Evolutionary conservation across 2,113 vertebrate species (phyloP).

Genomic region (Phainopepla nitens): DNA sequence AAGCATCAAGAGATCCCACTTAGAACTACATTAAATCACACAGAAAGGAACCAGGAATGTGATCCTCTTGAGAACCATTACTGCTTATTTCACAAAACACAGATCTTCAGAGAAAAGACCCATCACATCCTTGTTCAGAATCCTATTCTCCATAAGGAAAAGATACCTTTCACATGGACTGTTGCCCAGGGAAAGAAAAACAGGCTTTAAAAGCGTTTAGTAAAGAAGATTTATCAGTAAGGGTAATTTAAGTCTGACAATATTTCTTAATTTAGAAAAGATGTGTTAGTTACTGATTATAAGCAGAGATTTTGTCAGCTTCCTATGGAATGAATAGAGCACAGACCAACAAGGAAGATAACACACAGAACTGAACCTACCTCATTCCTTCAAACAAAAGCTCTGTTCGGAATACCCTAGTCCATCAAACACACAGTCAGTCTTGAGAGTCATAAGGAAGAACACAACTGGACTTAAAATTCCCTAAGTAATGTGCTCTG

Average conservation of each 20-base stretch:
- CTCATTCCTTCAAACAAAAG: background rate
- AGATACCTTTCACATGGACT: background rate
- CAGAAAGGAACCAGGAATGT: background rate
- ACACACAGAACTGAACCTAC: background rate
- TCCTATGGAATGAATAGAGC: fast-evolving
- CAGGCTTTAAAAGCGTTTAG: background rate
- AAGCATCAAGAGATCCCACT: background rate
- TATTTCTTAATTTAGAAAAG: background rate
- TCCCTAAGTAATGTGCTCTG: background rate
- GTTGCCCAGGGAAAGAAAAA: background rate
- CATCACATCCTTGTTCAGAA: background rate
- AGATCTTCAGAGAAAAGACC: background rate
- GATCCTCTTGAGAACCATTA: background rate
- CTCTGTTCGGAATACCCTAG: background rate
- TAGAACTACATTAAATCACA: background rate
- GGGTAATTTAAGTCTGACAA: background rate
- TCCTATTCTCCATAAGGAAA: background rate
- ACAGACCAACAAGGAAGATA: background rate
- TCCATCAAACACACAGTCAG: background rate
- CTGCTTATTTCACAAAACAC: background rate
- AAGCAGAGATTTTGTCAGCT: background rate
- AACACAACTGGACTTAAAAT: background rate
- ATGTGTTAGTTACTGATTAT: background rate
- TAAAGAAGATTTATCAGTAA: background rate
- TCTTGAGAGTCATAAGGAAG: background rate